Base-by-base conservation (phyloP, 2,113 vertebrate genomes). In the Clupea harengus region DNA sequence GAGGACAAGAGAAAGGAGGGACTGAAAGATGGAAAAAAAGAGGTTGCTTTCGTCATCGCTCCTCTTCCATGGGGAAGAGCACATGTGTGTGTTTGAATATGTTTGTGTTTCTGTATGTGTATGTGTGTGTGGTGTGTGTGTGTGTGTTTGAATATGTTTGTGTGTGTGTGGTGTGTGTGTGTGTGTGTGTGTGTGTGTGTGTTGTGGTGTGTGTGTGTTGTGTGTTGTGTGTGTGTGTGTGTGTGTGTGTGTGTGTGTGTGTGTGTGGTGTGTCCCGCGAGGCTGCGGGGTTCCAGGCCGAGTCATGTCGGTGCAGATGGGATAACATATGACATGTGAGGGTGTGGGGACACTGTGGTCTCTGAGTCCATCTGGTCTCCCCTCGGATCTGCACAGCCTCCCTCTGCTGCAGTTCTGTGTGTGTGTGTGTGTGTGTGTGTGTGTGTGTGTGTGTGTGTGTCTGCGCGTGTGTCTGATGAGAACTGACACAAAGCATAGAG, bases 311-410 rank as follows among this genome's bases (percentile, higher is more conserved):
- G 93, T 94, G 92, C 95, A 95, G 95, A 95, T 95, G 95, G 95
- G 95, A 94, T 92, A 95, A 94, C 94, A 95, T 95, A 95, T 95
- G 95, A 95, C 95, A 95, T 92, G 93, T 93, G 94, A 95, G 94
- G 91, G 90, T 91, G 89, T 84, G 82, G 88, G 91, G 90, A 91
- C 88, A 90, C 90, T 87, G 85, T 87, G 91, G 88, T 87, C 89
- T 92, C 88, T 93, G 89, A n/a, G 92, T 95, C 94, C 95, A 95
- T 95, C 95, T 95, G 94, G 94, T 93, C 93, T 93, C 94, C 94
- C 94, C 94, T 93, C 92, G 91, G 94, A 95, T 93, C 90, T 86
- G 88, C 93, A 93, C 90, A 93, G 93, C 92, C 92, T 94, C 93
- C 92, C 94, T 94, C 92, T 94, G 93, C 93, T 22, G 50, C 85